A percentile compares a stretch with the other conserved stretches of the same genome.
Evolutionary conservation across 2,113 vertebrate species (phyloP).

Genomic region (Mugil cephalus): DNA sequence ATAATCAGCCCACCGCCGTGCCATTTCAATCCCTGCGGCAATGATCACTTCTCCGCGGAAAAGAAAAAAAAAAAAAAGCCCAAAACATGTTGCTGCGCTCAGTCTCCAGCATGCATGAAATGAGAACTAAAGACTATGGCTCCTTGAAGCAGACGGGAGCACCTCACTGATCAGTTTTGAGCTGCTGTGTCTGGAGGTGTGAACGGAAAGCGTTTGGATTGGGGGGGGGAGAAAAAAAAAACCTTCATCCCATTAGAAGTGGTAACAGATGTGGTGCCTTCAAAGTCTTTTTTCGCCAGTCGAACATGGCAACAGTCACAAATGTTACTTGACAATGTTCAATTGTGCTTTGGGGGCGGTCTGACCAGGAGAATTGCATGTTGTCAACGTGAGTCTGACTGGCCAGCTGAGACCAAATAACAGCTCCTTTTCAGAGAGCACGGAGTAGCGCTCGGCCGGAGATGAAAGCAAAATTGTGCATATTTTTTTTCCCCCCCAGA

Average conservation of each 20-base stretch:
- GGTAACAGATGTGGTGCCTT: too few species aligned
- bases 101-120: constrained; percentile 38
- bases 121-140: constrained; percentile 42
- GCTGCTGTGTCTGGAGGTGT: too few species aligned
- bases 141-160: not conserved
- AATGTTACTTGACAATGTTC: too few species aligned
- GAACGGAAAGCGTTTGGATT: too few species aligned
- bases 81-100: constrained; percentile 8
- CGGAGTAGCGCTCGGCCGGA: constrained; percentile 21
- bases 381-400: constrained; percentile 44
- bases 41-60: constrained; percentile 33
- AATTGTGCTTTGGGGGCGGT: constrained; percentile 10
- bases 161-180: constrained; percentile 20
- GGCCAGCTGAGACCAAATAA: constrained; percentile 51
- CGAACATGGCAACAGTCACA: too few species aligned
- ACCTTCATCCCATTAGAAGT: too few species aligned
- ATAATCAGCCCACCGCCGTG: constrained; percentile 58
- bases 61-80: not conserved
- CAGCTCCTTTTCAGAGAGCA: constrained; percentile 35
- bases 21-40: constrained; percentile 52
- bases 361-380: constrained; percentile 34
- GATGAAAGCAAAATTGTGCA: constrained; percentile 36
- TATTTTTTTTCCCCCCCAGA: constrained; percentile 8
- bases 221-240: too few species aligned
- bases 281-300: too few species aligned